Percentiles rank a stretch among this genome's conserved stretches.
These are phyloP conservation scores for Oreohelix idahoensis DNA, from an alignment of 1,140 invertebrate species.

Conservation along the genomic window DNA sequence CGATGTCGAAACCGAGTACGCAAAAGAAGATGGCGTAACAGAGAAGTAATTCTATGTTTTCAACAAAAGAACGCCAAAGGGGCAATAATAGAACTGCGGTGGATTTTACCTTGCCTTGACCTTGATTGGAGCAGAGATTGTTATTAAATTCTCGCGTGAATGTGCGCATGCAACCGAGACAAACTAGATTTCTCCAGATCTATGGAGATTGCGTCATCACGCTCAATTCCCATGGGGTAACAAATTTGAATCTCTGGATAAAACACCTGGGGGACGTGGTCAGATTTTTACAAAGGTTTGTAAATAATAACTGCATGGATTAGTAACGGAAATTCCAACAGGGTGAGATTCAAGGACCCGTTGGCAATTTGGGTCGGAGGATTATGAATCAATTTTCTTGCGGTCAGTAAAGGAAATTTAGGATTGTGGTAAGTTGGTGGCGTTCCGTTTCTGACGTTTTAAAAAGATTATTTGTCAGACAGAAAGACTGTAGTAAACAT, in stretches of 20 bases:
- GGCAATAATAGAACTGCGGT: not conserved
- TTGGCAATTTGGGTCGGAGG: not conserved
- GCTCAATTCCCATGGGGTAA: not conserved
- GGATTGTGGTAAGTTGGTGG: not conserved
- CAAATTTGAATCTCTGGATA: not conserved
- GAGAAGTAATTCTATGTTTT: not conserved
- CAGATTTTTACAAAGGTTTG: not conserved
- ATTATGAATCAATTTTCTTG: not conserved
- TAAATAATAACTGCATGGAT: slow-evolving; percentile 5
- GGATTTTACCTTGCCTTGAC: not conserved
- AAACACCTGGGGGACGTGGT: not conserved
- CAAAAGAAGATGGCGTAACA: not conserved
- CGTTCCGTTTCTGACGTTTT: not conserved
- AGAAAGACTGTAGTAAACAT: too few relatives aligned
- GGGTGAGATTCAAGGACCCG: not conserved
- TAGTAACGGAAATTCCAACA: not conserved
- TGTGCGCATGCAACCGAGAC: slow-evolving; percentile 26
- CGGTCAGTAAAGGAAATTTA: not conserved
- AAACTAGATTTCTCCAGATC: slow-evolving; percentile 3
- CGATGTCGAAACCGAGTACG: not conserved
- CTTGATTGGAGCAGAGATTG: not conserved
- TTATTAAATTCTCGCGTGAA: slow-evolving; percentile 31
- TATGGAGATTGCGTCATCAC: slow-evolving; percentile 15
- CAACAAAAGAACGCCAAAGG: not conserved
- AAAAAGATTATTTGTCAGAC: not conserved